phyloP scores from a whole-genome alignment of 2,113 vertebrate species.

The Aix galericulata region DNA sequence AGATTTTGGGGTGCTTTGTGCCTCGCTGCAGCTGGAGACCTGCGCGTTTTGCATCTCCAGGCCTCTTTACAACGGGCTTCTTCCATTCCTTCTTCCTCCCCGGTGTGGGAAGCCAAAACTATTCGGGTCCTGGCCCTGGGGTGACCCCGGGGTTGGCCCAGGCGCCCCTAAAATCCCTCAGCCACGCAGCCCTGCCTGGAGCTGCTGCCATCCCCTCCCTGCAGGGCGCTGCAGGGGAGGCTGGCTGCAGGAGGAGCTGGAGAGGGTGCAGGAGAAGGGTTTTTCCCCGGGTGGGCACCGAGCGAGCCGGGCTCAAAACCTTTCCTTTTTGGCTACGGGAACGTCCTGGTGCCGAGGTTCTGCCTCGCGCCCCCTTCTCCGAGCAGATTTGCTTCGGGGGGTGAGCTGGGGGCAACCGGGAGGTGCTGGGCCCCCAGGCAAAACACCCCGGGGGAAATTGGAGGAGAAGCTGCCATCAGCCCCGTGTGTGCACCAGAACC shows the following conservation, averaged over 20 bases:
- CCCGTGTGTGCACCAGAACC: neutral
- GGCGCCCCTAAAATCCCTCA: neutral
- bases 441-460: neutral
- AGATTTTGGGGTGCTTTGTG: neutral
- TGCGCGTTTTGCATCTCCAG: neutral
- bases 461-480: neutral
- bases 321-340: neutral
- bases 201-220: neutral
- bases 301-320: neutral
- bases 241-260: neutral
- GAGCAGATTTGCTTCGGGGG: neutral
- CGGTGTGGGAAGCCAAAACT: neutral
- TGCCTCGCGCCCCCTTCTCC: neutral
- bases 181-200: rapidly evolving
- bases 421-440: neutral
- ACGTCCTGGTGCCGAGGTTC: neutral
- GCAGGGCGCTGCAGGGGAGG: neutral
- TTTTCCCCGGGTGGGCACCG: neutral
- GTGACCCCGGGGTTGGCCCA: neutral
- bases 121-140: neutral
- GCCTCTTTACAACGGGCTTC: neutral
- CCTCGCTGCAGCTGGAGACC: neutral
- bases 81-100: neutral
- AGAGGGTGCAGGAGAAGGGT: rapidly evolving
- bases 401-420: neutral